These are phyloP conservation scores for Vimba vimba DNA, from an alignment of 2,113 vertebrate species.

Conservation along the genomic window DNA sequence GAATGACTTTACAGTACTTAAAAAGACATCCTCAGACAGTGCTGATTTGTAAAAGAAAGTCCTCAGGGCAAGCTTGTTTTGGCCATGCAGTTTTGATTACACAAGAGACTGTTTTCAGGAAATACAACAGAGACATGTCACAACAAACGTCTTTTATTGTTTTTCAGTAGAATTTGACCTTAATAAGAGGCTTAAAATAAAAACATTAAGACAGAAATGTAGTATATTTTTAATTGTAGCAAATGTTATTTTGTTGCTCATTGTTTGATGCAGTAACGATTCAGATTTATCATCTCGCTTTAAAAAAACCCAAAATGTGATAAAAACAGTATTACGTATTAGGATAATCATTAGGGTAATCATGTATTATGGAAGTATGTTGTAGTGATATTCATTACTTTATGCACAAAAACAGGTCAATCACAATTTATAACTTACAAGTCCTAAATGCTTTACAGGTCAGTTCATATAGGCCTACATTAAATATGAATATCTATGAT, in stretches of 20 bases:
- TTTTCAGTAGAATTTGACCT: not conserved
- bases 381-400: not conserved
- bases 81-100: conserved; percentile 26
- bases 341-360: not conserved
- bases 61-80: conserved; percentile 32
- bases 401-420: not conserved
- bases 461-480: not conserved
- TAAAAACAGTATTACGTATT: not conserved
- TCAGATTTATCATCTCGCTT: not conserved
- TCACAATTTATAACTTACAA: not conserved
- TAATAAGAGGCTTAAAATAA: not conserved
- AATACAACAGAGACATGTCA: not conserved
- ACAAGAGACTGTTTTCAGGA: conserved; percentile 3
- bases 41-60: conserved; percentile 34
- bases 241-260: not conserved
- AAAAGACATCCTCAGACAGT: conserved; percentile 40
- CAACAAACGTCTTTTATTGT: not conserved
- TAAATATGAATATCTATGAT: not conserved
- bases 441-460: not conserved
- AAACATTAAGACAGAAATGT: not conserved
- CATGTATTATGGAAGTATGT: not conserved
- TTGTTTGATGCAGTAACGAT: not conserved
- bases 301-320: not conserved
- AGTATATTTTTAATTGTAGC: not conserved
- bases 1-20: conserved; percentile 38